phyloP scores from a whole-genome alignment of 2,888 invertebrate genomes.

The Syrphus vitripennis region DNA sequence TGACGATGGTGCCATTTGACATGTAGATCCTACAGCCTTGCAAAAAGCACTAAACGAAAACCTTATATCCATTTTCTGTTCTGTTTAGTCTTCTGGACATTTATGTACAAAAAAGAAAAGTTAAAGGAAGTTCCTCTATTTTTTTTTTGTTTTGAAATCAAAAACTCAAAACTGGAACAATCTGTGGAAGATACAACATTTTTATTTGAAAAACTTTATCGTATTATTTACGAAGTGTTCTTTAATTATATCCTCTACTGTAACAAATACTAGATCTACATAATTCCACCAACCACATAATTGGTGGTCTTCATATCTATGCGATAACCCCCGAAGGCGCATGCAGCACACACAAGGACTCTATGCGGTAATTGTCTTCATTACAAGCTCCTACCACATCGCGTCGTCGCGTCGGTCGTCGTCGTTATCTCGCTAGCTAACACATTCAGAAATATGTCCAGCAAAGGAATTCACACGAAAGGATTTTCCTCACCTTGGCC shows the following conservation, averaged over 20 bases:
- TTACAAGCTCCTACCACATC: slow-evolving; percentile 45
- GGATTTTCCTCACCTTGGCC: slow-evolving; percentile 50
- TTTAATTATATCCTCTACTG: not conserved
- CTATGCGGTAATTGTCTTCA: slow-evolving; percentile 68
- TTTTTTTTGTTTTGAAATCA: too few relatives aligned
- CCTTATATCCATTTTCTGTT: too few relatives aligned
- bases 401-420: not conserved
- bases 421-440: slow-evolving; percentile 46
- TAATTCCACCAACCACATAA: not conserved
- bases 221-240: not conserved
- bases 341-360: slow-evolving; percentile 35
- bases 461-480: slow-evolving; percentile 50
- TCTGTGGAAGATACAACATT: not conserved
- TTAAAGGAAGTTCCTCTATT: too few relatives aligned
- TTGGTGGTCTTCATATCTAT: not conserved
- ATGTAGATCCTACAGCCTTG: too few relatives aligned
- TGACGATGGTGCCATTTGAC: too few relatives aligned
- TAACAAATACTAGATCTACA: not conserved
- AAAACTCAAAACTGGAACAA: too few relatives aligned
- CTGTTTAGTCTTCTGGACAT: too few relatives aligned
- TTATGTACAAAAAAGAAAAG: too few relatives aligned
- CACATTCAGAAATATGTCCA: slow-evolving; percentile 46
- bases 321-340: not conserved
- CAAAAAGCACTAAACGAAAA: too few relatives aligned
- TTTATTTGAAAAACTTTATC: not conserved